Percentiles rank a stretch among this genome's conserved stretches.
Conservation (phyloP, 2,113 vertebrate genomes). For the Rhinolophus ferrumequinum region DNA sequence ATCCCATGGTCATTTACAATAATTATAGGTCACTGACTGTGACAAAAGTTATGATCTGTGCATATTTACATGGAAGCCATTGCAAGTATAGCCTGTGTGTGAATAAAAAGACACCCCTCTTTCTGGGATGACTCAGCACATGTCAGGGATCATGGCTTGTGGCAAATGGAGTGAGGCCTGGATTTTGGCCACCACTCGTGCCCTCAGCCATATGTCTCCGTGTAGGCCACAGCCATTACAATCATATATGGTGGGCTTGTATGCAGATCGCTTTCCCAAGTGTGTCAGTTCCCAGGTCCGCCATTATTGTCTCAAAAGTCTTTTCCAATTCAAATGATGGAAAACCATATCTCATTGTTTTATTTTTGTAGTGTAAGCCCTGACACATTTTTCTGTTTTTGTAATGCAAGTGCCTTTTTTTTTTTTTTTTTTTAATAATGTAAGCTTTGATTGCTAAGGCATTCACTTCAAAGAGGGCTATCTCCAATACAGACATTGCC, state of each 20-base stretch:
- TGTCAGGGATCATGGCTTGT: neutral
- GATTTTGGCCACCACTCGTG: neutral
- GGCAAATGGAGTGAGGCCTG: neutral
- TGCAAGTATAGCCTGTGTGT: neutral
- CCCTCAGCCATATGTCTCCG: neutral
- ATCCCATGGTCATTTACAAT: neutral
- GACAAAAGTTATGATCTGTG: neutral
- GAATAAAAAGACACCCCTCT: neutral
- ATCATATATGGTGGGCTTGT: fast-evolving
- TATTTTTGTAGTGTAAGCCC: neutral
- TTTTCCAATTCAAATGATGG: neutral
- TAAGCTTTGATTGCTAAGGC: neutral
- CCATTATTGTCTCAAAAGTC: neutral
- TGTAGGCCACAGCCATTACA: neutral
- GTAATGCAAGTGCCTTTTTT: neutral
- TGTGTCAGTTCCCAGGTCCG: neutral
- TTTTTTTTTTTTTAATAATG: neutral
- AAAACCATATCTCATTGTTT: neutral
- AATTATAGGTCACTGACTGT: neutral
- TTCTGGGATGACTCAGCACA: neutral
- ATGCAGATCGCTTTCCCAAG: neutral
- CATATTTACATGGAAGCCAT: neutral
- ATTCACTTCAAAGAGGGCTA: neutral
- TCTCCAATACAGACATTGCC: neutral
- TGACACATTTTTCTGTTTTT: neutral